Percentiles rank a stretch among this genome's conserved stretches.
These are phyloP conservation scores for Dicyrtomina minuta DNA, from an alignment of 2,888 invertebrate species.

Conservation along the genomic window DNA sequence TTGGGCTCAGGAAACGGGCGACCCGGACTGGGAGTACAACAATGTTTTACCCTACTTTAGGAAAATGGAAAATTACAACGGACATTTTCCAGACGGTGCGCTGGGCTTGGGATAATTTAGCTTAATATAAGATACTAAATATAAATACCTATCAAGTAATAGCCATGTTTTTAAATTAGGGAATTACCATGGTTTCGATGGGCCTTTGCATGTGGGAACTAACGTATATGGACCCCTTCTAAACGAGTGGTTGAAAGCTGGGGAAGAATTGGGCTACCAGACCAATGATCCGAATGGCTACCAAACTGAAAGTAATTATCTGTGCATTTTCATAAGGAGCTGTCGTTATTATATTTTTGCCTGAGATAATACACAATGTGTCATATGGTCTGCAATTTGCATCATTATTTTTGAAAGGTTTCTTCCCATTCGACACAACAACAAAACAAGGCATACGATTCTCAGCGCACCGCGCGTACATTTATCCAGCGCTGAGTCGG, in stretches of 20 bases:
- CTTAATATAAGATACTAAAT: not conserved
- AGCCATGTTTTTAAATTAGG: conserved; percentile 4
- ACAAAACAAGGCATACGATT: conserved; percentile 4
- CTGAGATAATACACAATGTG: too few species aligned
- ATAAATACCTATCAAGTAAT: not conserved
- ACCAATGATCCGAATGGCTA: conserved; percentile 34
- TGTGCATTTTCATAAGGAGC: too few species aligned
- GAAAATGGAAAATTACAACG: conserved; percentile 60
- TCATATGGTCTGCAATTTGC: too few species aligned
- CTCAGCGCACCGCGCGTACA: conserved; percentile 5
- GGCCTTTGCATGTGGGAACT: conserved; percentile 24
- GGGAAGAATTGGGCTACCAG: conserved; percentile 28
- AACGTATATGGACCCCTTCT: conserved; percentile 9
- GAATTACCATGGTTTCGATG: conserved; percentile 33
- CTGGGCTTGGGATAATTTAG: not conserved
- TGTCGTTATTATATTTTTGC: too few species aligned
- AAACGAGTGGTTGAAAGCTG: conserved; percentile 33
- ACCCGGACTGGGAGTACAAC: conserved; percentile 57
- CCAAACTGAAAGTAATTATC: conserved; percentile 32
- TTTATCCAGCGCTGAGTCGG: not conserved
- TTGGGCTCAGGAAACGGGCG: conserved; percentile 63
- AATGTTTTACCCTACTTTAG: conserved; percentile 59
- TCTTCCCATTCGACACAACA: conserved; percentile 6
- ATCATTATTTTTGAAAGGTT: too few species aligned
- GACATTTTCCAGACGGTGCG: conserved; percentile 32